Percentiles rank a stretch among this genome's conserved stretches.
Conservation (phyloP, 1,140 invertebrate species). For the Bombus difficillimus region DNA sequence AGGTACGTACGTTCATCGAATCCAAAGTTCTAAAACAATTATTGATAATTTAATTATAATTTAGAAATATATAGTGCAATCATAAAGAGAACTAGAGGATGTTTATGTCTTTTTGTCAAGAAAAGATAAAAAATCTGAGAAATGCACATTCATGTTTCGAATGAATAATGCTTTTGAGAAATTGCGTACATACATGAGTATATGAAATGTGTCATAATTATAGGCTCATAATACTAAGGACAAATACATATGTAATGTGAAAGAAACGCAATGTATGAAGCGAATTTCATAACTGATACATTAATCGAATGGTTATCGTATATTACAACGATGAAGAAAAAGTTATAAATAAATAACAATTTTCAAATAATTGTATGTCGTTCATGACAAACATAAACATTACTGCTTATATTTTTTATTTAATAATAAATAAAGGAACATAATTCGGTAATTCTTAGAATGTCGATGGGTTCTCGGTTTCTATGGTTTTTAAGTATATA, state of each 20-base stretch:
- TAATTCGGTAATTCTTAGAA: background rate
- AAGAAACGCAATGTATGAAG: background rate
- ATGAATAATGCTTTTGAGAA: background rate
- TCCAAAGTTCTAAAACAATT: background rate
- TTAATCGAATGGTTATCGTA: background rate
- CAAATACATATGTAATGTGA: too few species aligned
- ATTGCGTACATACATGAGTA: background rate
- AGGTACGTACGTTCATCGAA: background rate
- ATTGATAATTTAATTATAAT: slow-evolving; percentile 1
- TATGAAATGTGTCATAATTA: background rate
- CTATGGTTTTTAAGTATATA: too few species aligned
- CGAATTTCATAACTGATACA: background rate
- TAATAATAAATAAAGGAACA: background rate
- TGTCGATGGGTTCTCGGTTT: too few species aligned
- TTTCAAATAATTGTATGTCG: background rate
- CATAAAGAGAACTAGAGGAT: background rate
- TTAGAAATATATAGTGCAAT: background rate
- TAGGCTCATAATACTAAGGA: too few species aligned
- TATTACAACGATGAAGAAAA: background rate
- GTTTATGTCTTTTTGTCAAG: background rate
- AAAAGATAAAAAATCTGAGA: background rate
- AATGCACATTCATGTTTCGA: background rate
- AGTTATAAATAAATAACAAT: background rate
- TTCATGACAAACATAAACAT: background rate
- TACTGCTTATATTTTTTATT: background rate